Evolutionary conservation across 1,140 invertebrate genomes (phyloP).

Genomic region (Bombyx mandarina): DNA sequence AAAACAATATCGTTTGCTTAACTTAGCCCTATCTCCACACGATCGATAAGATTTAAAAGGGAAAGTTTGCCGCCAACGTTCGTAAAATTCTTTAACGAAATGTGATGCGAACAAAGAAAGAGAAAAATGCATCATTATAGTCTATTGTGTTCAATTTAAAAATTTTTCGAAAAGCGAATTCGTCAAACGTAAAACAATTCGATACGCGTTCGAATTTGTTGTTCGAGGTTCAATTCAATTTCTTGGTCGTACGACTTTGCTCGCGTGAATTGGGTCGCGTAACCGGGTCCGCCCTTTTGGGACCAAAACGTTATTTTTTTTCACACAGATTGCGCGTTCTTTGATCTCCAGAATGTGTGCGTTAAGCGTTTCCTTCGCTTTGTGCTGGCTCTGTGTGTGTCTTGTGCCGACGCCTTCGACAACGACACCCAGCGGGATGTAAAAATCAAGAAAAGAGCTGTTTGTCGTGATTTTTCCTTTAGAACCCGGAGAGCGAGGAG

Average conservation of each 20-base stretch:
- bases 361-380: conserved; percentile 65
- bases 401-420: conserved; percentile 32
- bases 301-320: conserved; percentile 67
- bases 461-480: conserved; percentile 41
- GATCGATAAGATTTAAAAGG: conserved; percentile 52
- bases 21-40: conserved; percentile 53
- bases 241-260: conserved; percentile 53
- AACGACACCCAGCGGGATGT: conserved; percentile 58
- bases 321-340: conserved; percentile 66
- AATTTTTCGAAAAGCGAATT: conserved; percentile 63
- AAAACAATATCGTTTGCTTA: conserved; percentile 36
- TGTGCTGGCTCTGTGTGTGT: conserved; percentile 49
- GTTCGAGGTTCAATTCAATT: conserved; percentile 66
- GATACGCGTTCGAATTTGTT: conserved; percentile 69
- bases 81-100: conserved; percentile 47
- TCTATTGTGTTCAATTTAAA: conserved; percentile 65
- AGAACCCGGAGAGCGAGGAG: background rate
- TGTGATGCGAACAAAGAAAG: conserved; percentile 54
- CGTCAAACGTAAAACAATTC: conserved; percentile 71
- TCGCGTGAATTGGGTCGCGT: conserved; percentile 68
- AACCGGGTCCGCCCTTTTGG: conserved; percentile 65
- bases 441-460: conserved; percentile 44
- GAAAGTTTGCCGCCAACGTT: conserved; percentile 14
- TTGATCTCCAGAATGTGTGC: conserved; percentile 67
- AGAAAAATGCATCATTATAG: conserved; percentile 60